Conservation (phyloP, 2,888 invertebrate genomes). For the Pogonocherus hispidulus region DNA sequence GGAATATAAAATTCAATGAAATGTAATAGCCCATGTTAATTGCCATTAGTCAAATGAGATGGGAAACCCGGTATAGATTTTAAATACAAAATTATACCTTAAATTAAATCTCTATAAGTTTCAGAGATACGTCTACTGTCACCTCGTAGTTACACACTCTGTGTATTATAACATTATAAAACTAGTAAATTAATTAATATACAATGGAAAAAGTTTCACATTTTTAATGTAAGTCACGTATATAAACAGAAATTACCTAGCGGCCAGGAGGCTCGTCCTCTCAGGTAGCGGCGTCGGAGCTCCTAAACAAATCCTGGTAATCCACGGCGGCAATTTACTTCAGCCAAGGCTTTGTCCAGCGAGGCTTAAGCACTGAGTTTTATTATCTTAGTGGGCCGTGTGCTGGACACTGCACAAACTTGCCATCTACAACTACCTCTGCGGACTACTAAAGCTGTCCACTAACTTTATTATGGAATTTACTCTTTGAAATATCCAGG, state of each 20-base stretch:
- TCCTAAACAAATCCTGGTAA: slow-evolving; percentile 69
- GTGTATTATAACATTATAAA: too few relatives aligned
- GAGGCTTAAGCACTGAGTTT: slow-evolving; percentile 68
- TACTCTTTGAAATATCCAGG: slow-evolving; percentile 47
- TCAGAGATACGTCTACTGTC: too few relatives aligned
- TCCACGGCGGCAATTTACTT: slow-evolving; percentile 69
- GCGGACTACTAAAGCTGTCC: slow-evolving; percentile 66
- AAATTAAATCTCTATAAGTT: too few relatives aligned
- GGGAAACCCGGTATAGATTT: too few relatives aligned
- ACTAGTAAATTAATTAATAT: background rate
- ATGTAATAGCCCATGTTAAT: too few relatives aligned
- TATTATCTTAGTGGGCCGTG: slow-evolving; percentile 65
- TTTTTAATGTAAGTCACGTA: slow-evolving; percentile 53
- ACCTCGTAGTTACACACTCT: too few relatives aligned
- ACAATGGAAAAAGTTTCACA: background rate
- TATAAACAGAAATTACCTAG: slow-evolving; percentile 51
- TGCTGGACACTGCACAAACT: slow-evolving; percentile 48
- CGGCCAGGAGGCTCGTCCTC: slow-evolving; percentile 45
- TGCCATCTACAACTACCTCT: slow-evolving; percentile 53
- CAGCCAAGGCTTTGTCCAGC: slow-evolving; percentile 67
- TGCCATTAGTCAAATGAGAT: too few relatives aligned
- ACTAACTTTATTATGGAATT: slow-evolving; percentile 66
- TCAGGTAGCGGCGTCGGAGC: slow-evolving; percentile 58
- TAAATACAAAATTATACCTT: too few relatives aligned
- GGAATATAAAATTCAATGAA: too few relatives aligned